These are phyloP conservation scores for Aplodontia rufa DNA, from an alignment of 2,113 vertebrate species.

Conservation along the genomic window DNA sequence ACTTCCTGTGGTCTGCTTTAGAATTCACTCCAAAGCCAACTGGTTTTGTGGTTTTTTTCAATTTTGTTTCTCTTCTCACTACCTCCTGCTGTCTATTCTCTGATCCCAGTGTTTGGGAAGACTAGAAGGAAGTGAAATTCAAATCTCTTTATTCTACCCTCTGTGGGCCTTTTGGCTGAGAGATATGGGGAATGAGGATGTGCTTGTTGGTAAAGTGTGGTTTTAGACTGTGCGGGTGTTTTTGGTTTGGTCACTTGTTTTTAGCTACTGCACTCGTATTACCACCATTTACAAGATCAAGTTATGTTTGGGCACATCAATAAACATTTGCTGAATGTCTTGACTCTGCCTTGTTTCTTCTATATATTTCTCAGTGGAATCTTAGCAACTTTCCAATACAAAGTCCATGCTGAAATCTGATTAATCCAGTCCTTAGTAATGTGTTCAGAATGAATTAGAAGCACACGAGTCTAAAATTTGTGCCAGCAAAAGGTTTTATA, in stretches of 20 bases:
- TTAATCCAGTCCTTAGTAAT: background rate
- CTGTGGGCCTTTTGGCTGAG: background rate
- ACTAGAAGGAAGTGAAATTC: constrained; percentile 56
- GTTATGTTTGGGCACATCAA: constrained; percentile 15
- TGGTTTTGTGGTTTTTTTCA: constrained; percentile 1
- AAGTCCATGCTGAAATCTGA: background rate
- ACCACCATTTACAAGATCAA: constrained; percentile 41
- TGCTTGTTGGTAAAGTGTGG: background rate
- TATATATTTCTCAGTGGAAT: background rate
- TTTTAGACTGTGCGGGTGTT: background rate
- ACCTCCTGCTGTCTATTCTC: background rate
- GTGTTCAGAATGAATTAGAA: background rate
- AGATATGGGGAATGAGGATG: background rate
- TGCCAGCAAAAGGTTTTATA: constrained; percentile 6
- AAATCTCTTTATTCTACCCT: background rate
- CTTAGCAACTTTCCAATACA: background rate
- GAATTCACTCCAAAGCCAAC: constrained; percentile 43
- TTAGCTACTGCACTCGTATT: background rate
- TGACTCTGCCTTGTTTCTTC: background rate
- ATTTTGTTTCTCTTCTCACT: constrained; percentile 38
- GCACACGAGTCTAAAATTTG: background rate
- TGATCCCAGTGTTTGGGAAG: background rate
- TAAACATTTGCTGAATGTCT: background rate
- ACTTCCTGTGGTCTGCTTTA: constrained; percentile 45
- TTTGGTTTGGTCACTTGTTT: constrained; percentile 30